Evolutionary conservation across 2,113 vertebrate species (phyloP), one percentile per base, ranked within the genome.

Genomic region (Gavialis gangeticus): DNA sequence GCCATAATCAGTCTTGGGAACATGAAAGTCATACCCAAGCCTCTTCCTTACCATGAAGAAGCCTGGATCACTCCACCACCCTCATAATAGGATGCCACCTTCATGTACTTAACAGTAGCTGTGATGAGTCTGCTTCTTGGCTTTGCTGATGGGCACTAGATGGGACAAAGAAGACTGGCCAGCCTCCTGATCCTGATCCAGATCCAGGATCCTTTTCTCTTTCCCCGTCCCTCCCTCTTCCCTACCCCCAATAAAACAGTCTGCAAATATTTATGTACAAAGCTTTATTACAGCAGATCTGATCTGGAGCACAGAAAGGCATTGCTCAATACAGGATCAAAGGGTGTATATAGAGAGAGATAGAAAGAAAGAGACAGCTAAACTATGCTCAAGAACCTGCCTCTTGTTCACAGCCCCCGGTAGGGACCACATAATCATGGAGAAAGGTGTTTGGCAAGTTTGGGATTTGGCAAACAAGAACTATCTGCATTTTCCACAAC

Each of bases 241-340:
- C 66, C 24, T 30, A 24, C 60, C n/a, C 83, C 69, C 69, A 73
- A 67, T 76, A 81, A 91, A 85, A 75, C 84, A 91, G 54, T 37
- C 89, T 76, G 85, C 54, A 85, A 81, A 55, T 56, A 27, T 81
- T 85, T 91, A 91, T 91, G 85, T 91, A 91, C 89, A 91, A 91
- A 91, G 83, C 77, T 91, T 91, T 91, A 91, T 75, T 81, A 85
- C 67, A 76, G 83, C 60, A 66, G 78, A 69, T 27, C 64, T 66
- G 64, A 28, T 66, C 64, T n/a, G 28, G 69, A 37, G 80, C 54
- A 66, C 66, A 55, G 83, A 80, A 75, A 57, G 60, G 69, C 88
- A 24, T 90, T 84, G 64, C 75, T 66, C 56, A 90, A 71, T 78
- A 79, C 75, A 79, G 28, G 59, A 73, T 67, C 55, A 77, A 82